A percentile compares a stretch with the other conserved stretches of the same genome.
Conservation (phyloP, 2,888 invertebrate species). For the Celastrina argiolus region DNA sequence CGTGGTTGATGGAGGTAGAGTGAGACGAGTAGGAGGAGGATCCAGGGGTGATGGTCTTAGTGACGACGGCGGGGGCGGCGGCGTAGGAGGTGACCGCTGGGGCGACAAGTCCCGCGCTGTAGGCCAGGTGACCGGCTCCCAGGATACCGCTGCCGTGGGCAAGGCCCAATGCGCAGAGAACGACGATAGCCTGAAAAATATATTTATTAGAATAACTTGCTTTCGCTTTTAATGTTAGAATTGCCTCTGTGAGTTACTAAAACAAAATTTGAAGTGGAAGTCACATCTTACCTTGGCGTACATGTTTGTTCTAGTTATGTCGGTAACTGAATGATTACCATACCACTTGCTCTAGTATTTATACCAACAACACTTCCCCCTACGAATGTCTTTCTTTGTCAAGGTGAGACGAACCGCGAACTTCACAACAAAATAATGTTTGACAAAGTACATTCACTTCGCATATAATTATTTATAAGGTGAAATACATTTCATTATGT, state of each 20-base stretch:
- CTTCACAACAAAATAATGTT: conserved; percentile 2
- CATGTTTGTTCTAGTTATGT: conserved; percentile 70
- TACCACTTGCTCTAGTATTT: conserved; percentile 67
- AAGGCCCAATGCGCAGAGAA: conserved; percentile 78
- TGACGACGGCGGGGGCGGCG: conserved; percentile 42
- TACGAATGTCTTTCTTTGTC: conserved; percentile 71
- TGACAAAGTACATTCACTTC: conserved; percentile 4
- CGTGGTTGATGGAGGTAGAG: conserved; percentile 43
- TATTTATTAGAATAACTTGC: conserved; percentile 6
- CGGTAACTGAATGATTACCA: conserved; percentile 74
- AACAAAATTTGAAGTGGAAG: neutral
- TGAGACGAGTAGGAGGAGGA: conserved; percentile 42
- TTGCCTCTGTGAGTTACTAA: neutral
- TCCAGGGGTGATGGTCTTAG: conserved; percentile 58
- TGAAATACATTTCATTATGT: neutral
- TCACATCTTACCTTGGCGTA: conserved; percentile 66
- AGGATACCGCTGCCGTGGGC: conserved; percentile 74
- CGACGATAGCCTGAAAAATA: conserved; percentile 67
- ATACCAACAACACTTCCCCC: conserved; percentile 57
- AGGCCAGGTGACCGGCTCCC: conserved; percentile 34
- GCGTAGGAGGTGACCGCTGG: conserved; percentile 70
- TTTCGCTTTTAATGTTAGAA: neutral
- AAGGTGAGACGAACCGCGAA: conserved; percentile 52
- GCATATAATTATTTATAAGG: neutral
- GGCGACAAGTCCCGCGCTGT: conserved; percentile 44